Conservation (phyloP, 2,797 vertebrate species). For the Acomys russatus region DNA sequence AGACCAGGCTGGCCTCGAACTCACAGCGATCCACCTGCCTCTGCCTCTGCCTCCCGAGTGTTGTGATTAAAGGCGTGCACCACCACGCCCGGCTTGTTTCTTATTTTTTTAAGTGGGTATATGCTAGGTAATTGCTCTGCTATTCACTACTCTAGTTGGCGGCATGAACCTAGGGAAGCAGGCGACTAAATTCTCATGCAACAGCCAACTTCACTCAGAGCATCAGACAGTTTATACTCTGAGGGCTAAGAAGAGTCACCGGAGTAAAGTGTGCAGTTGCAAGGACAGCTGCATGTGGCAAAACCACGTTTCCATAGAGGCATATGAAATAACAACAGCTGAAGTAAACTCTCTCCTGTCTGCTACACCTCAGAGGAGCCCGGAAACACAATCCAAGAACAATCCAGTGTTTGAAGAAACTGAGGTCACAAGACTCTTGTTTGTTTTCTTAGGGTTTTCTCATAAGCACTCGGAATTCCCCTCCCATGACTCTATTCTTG, state of each 20-base stretch:
- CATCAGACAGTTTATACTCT: background rate
- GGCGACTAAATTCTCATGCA: background rate
- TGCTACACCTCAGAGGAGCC: too few species aligned
- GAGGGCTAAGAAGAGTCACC: background rate
- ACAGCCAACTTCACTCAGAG: background rate
- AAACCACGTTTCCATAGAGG: background rate
- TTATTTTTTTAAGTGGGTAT: background rate
- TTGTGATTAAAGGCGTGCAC: too few species aligned
- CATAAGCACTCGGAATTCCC: background rate
- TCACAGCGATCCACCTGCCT: too few species aligned
- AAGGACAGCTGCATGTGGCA: background rate
- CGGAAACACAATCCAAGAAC: background rate
- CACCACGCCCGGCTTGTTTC: too few species aligned
- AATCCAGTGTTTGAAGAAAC: background rate
- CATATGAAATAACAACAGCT: background rate
- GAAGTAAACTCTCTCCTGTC: background rate
- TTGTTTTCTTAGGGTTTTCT: background rate
- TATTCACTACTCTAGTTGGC: background rate
- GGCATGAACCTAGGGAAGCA: background rate
- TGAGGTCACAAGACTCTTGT: background rate
- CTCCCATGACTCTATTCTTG: background rate
- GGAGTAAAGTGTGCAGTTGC: background rate
- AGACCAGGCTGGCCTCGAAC: too few species aligned
- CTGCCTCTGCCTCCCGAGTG: too few species aligned
- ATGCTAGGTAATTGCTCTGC: background rate